Evolutionary conservation across 1,140 invertebrate species (phyloP), one percentile per base, ranked within the genome.

Genomic region (Olivierus martensii): DNA sequence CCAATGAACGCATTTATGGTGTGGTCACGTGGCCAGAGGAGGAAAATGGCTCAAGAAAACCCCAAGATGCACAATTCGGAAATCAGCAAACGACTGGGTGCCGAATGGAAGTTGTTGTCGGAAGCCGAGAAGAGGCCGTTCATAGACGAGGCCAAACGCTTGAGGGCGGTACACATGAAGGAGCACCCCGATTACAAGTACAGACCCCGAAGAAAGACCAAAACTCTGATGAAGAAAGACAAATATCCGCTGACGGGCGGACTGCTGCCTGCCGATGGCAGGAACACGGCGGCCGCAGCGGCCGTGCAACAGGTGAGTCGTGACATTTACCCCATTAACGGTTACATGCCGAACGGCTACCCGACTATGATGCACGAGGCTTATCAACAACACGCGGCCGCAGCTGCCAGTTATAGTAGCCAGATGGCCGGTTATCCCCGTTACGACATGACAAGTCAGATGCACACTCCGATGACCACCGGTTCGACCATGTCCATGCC

Each of bases 1-100:
- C 95, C 95, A 0, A 99, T 99, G 95, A 99, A 98, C 71, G 95
- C 95, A 12, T 99, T 99, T 70, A 99, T 99, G 95, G 95, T 99
- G 14, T 99, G 95, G 95, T 95, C 91, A 6, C 74, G 95, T 0
- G 94, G 94, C 0, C 94, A 98, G 66, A 75, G 95, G 47, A 77
- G 94, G 57, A 99, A 99, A 73, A 99, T 99, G 93, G 95, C 96
- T 0, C 93, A 96, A 61, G 95, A 99, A 64, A 98, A 99, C 69
- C 95, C 95, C 0, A 99, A 99, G 73, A 99, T 99, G 95, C 95
- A 99, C 71, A 99, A 99, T 64, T 95, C 90, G 0, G 95, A 99
- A 73, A 99, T 99, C 62, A 90, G 84, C 11, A 99, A 99, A 69
- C 75, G 94, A 22, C 75, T 99, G 28, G 95, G 96, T 3, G 91